A percentile compares a stretch with the other conserved stretches of the same genome.
Conservation (phyloP, 2,888 invertebrate species). For the Heliconius ismenius region DNA sequence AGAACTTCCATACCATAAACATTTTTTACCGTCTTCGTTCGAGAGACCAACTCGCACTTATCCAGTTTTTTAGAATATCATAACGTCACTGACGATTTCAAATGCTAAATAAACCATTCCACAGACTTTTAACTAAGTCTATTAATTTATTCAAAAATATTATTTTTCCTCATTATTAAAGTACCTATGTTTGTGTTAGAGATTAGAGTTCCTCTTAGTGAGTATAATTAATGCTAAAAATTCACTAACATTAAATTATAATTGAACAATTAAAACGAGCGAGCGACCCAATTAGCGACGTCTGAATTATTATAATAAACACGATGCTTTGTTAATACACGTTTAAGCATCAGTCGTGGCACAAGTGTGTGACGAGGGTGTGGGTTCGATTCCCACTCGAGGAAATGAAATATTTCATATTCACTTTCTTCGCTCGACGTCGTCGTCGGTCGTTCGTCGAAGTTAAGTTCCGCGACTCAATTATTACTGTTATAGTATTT, state of each 20-base stretch:
- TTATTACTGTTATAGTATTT: background rate
- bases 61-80: too few species aligned
- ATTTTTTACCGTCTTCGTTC: too few species aligned
- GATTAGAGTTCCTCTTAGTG: background rate
- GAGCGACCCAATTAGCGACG: background rate
- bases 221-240: background rate
- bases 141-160: background rate
- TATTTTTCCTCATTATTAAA: background rate
- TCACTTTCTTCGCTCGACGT: too few species aligned
- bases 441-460: too few species aligned
- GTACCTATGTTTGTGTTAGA: background rate
- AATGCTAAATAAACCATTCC: background rate
- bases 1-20: too few species aligned
- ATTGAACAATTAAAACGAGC: conserved; percentile 2
- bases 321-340: background rate
- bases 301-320: background rate
- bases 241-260: conserved; percentile 4
- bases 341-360: background rate
- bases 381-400: too few species aligned
- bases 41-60: too few species aligned
- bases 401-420: too few species aligned
- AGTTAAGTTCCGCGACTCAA: too few species aligned
- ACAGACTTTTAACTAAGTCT: background rate
- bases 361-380: too few species aligned
- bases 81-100: background rate